Conservation (phyloP, 37 sponge, comb jelly and placozoan genomes). For the Corticium candelabrum region DNA sequence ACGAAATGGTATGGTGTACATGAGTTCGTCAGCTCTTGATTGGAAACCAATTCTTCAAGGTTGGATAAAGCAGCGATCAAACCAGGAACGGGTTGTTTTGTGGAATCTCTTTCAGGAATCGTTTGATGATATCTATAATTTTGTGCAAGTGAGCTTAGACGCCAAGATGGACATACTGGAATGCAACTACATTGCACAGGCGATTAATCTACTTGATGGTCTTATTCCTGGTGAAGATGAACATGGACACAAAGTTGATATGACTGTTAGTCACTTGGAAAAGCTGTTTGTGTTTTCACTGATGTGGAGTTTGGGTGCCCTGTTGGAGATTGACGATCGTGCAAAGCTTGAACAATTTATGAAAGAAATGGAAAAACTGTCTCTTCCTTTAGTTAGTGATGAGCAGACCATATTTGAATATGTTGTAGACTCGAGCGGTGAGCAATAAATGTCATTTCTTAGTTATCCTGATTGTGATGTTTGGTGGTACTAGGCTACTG, state of each 20-base stretch:
- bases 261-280: constrained; percentile 20
- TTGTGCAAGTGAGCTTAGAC: neutral
- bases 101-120: constrained; percentile 12
- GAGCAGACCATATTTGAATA: constrained; percentile 28
- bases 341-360: constrained; percentile 81
- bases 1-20: constrained; percentile 39
- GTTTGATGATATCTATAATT: constrained; percentile 26
- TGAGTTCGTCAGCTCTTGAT: constrained; percentile 33
- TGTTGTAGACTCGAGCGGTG: constrained; percentile 24
- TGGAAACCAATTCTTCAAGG: constrained; percentile 35
- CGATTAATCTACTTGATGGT: neutral
- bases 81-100: constrained; percentile 9
- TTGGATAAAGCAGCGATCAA: constrained; percentile 20
- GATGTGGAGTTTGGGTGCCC: constrained; percentile 97
- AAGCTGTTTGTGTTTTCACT: constrained; percentile 81
- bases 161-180: constrained; percentile 28
- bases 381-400: neutral
- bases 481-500: constrained; percentile 24
- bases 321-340: constrained; percentile 83
- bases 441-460: too few species aligned
- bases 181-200: constrained; percentile 36
- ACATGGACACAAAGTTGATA: neutral
- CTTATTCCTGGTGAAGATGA: neutral
- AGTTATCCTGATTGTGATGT: too few species aligned
- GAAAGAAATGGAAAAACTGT: constrained; percentile 24